Conservation (phyloP, 1,140 invertebrate genomes). For the Akabosia matsudoensis region DNA sequence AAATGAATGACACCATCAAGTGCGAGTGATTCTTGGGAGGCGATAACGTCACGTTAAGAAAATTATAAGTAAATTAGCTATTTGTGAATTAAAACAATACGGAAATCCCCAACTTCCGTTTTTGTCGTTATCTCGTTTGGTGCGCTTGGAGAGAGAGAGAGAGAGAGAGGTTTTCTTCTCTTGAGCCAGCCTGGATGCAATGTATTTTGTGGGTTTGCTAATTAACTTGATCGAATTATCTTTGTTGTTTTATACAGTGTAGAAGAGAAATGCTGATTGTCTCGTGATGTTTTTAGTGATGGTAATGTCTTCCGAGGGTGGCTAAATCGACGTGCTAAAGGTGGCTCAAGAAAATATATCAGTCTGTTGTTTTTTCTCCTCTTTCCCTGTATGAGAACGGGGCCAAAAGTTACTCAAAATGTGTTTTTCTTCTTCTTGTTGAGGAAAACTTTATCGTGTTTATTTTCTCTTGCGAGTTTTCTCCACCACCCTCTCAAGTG, state of each 20-base stretch:
- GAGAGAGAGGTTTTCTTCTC: not conserved
- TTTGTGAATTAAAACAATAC: not conserved
- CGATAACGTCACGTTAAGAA: not conserved
- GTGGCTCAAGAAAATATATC: not conserved
- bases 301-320: not conserved
- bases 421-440: not conserved
- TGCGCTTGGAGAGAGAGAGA: not conserved
- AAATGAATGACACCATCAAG: too few relatives aligned
- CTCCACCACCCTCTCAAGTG: not conserved
- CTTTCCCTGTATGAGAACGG: not conserved
- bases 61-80: not conserved
- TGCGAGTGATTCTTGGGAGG: too few relatives aligned
- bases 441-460: not conserved
- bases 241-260: not conserved
- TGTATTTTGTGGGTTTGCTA: conserved; percentile 13
- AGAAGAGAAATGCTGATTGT: not conserved
- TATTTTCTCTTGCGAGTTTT: not conserved
- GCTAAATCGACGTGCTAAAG: not conserved
- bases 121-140: not conserved
- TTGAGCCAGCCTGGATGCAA: not conserved
- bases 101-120: not conserved
- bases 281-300: too few relatives aligned
- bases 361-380: not conserved
- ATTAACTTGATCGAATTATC: conserved; percentile 11
- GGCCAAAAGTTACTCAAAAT: not conserved